Percentiles rank a stretch among this genome's conserved stretches.
Conservation (phyloP, 2,888 invertebrate species). For the Eilema depressum region DNA sequence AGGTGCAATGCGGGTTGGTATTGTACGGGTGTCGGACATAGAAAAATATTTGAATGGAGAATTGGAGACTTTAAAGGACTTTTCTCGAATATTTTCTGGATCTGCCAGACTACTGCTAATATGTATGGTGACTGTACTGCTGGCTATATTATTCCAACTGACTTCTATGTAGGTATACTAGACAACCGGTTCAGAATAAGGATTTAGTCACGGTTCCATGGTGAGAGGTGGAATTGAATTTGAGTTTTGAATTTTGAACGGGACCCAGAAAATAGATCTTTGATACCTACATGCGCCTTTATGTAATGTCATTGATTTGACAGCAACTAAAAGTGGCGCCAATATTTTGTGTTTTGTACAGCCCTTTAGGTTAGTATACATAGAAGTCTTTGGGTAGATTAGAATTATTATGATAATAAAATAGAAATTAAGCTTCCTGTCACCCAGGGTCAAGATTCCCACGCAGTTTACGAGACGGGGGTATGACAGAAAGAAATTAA, state of each 20-base stretch:
- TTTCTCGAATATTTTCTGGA: not conserved
- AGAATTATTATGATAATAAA: not conserved
- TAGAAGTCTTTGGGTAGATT: not conserved
- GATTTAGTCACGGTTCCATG: no score
- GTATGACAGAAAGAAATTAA: conserved; percentile 22
- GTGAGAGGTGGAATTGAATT: no score
- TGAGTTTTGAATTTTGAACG: no score
- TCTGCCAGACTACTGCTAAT: not conserved
- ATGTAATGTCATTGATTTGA: no score
- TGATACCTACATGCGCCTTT: no score
- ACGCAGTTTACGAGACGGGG: conserved; percentile 19
- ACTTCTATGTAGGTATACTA: not conserved
- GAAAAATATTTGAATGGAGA: not conserved
- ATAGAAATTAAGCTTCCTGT: not conserved
- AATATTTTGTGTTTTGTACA: no score
- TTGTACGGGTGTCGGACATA: not conserved
- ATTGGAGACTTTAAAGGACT: not conserved
- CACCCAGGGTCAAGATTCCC: not conserved
- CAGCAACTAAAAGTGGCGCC: no score
- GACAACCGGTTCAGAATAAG: no score
- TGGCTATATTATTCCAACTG: not conserved
- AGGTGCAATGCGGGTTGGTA: not conserved
- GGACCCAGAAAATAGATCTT: no score
- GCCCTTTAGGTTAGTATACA: no score
- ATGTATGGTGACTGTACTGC: not conserved